Conservation (phyloP, 1,140 invertebrate species). For the Halyomorpha halys region DNA sequence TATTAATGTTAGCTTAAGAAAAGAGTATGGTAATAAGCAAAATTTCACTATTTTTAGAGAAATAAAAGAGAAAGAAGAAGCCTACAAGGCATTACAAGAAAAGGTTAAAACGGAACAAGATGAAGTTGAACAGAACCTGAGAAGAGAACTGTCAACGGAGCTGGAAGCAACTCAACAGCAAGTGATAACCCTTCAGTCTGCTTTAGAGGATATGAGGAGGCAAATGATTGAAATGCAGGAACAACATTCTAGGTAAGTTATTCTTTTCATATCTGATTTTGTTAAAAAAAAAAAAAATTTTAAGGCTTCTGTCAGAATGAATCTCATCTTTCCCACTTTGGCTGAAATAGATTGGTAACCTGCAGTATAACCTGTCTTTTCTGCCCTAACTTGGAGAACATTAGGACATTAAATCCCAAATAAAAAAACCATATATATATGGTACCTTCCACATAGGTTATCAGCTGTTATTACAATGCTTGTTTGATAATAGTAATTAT, state of each 20-base stretch:
- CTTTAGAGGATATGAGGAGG: slow-evolving; percentile 20
- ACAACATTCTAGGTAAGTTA: slow-evolving; percentile 26
- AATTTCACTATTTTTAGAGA: slow-evolving; percentile 21
- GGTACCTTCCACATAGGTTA: no score
- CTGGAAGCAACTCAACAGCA: slow-evolving; percentile 23
- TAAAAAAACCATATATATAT: no score
- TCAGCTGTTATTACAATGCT: no score
- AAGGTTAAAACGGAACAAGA: slow-evolving; percentile 9
- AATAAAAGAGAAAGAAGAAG: slow-evolving; percentile 22
- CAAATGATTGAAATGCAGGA: slow-evolving; percentile 22
- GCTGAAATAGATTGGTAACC: no score
- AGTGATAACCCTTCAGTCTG: slow-evolving; percentile 20
- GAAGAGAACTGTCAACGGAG: slow-evolving; percentile 8
- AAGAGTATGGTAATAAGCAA: not conserved
- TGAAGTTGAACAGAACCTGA: slow-evolving; percentile 17
- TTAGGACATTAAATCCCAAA: no score
- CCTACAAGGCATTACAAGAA: slow-evolving; percentile 15
- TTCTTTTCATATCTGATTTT: not conserved
- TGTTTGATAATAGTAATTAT: no score
- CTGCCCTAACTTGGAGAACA: no score
- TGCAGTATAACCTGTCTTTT: no score
- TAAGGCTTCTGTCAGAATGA: no score
- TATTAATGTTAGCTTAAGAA: no score
- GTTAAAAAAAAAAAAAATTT: no score
- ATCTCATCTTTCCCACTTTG: no score